Base-by-base conservation (phyloP, 2,888 invertebrate species). In the Tenthredo mesomela region DNA sequence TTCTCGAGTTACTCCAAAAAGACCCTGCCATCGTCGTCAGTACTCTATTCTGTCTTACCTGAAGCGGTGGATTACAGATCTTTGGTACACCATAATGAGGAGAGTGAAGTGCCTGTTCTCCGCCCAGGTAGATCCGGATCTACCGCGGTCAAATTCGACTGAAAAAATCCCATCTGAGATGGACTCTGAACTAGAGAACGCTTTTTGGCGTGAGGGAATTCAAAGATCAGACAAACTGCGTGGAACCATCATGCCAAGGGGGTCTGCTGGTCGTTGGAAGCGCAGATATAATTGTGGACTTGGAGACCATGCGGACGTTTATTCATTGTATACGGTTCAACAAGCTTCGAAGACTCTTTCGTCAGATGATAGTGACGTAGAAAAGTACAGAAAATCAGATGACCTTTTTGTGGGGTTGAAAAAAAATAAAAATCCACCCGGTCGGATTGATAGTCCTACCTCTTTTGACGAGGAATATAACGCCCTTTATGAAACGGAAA, bases 1-100 rank as follows among this genome's bases (percentile, higher is more conserved):
- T 12, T 37, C 37, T 58, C 80, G 80, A 80, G 15, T 61, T n/a
- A 50, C 58, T 61, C 50, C 77, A 5, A 37, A 29, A 80, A 37
- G 80, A 61, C 58, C 50, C 15, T 54, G n/a, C 33, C 33, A 33
- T 61, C 80, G 61, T 58, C 80, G 58, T 37, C 58, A 80, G 12
- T 33, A 43, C 50, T 50, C 84, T n/a, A 25, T 84, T 33, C 33
- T 84, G 6, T 77, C 75, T 6, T 47, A 84, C 25, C 21, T 88
- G 71, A 84, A 85, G 67, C 87, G 86, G 21, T 88, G 88, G 88
- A 78, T 88, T 61, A 29, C 86, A 4, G 87, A 87, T n/a, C 84
- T 87, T 84, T 88, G 88, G 88, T 86, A 87, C 6, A 80, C 71
- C 29, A 83, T 88, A 40, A 82, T 88, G 18, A 87, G 85, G 67